Evolutionary conservation across 1,140 invertebrate genomes (phyloP), one percentile per base, ranked within the genome.

Genomic region (Maniola jurtina): DNA sequence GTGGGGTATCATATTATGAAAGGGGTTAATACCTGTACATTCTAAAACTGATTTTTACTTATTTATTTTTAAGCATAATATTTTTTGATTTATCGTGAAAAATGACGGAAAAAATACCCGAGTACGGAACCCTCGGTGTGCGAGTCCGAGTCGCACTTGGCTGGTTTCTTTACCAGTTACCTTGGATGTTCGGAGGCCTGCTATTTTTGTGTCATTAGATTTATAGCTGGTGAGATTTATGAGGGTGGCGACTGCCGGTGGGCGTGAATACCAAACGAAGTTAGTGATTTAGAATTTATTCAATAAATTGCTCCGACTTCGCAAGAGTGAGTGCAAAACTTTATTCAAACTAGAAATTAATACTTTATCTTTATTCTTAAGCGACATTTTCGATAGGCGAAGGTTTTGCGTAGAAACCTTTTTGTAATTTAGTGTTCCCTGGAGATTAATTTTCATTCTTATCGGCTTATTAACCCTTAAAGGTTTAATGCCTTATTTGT

Each of bases 281-380:
- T 45, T 45, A 45, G 42, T 11, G 42, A 13, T n/a, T 45, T 45
- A 45, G 10, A 45, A 45, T 45, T 45, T 45, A 45, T 45, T 45
- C 42, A 45, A 45, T 45, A 45, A 45, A 45, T 45, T 45, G 42
- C 42, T 45, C 42, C 42, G 11, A 45, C 9, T 45, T 45, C 42
- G 42, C 38, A 2, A n/a, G 13, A 13, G 13, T 1, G 42, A 45
- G 42, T 13, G 13, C 1, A 45, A 25, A 45, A 13, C 5, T 45
- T 45, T 11, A 11, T 45, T 45, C 13, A 45, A 45, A n/a, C 13
- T 45, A 38, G 38, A 38, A 9, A 45, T 45, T 5, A 45, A 45
- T 45, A n/a, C 13, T 45, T 45, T 45, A 45, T 5, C 9, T 38
- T 45, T 13, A 45, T 45, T 45, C 42, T 11, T n/a, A 11, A 42